Base-by-base conservation (phyloP, 2,888 invertebrate genomes). In the Pherbina coryleti region DNA sequence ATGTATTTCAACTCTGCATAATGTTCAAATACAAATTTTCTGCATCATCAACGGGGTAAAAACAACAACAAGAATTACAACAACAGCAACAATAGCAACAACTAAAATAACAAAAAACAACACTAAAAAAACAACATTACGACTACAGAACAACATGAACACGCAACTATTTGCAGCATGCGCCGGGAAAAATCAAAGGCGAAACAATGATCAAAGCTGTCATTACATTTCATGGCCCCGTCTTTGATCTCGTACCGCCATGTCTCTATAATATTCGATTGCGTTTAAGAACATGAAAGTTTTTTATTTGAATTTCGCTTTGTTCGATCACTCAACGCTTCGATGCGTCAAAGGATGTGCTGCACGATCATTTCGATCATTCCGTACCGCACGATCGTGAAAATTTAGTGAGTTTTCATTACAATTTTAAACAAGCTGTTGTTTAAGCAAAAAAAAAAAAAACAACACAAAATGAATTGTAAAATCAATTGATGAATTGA, bases 141-240 rank as follows among this genome's bases (percentile, higher is more conserved):
- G 17, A 64, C 19, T 19, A 3, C n/a, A 57, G 25, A 57, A 57
- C 19, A 57, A 57, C 57, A 22, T 57, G 19, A 57, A 57, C 19
- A 25, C 60, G 60, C 60, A 60, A 60, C 60, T 60, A 60, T 19
- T 60, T 60, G 11, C 60, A 22, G 67, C 67, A 37, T 7, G 60
- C 28, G 70, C 49, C 70, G 70, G 28, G 44, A 7, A 31, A 80
- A 75, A 82, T 85, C 83, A 85, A 85, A 85, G 84, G 81, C 78
- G 76, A 73, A 77, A 78, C 80, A 82, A 83, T 85, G 85, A 85
- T 85, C 85, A 85, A 85, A 84, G 85, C 84, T 85, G 85, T 85
- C 85, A 84, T 84, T 85, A 82, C 84, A 84, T 79, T 82, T 85
- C 83, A 84, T 78, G 83, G 81, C 79, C 75, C 64, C 78, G 78